A percentile compares a stretch with the other conserved stretches of the same genome.
Conservation (phyloP, 2,888 invertebrate genomes). For the Rotaria sp. region DNA sequence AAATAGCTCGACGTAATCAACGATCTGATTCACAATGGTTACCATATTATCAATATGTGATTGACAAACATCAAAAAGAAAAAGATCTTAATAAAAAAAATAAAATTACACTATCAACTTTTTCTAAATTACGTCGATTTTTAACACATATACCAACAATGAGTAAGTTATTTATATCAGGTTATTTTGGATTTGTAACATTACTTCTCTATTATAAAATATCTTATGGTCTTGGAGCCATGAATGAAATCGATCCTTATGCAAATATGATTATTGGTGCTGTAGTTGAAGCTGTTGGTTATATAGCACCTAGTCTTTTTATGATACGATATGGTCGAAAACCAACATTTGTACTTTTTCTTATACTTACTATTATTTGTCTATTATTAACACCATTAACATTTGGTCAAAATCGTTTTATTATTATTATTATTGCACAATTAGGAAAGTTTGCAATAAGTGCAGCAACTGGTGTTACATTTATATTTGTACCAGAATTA, state of each 20-base stretch:
- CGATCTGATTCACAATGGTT: not conserved
- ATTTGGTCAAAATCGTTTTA: not conserved
- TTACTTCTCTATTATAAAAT: not conserved
- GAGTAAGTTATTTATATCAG: not conserved
- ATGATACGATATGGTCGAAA: slow-evolving; percentile 1
- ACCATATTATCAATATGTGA: not conserved
- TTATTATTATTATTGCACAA: not conserved
- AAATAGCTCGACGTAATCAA: not conserved
- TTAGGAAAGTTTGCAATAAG: slow-evolving; percentile 23
- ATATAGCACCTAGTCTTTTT: not conserved
- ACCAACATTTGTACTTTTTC: not conserved
- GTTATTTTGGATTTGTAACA: not conserved
- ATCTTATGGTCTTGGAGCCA: not conserved
- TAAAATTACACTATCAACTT: not conserved
- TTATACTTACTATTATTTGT: not conserved
- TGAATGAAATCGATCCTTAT: not conserved
- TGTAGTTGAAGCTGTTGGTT: not conserved
- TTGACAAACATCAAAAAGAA: not conserved
- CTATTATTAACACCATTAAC: not conserved
- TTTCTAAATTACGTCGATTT: not conserved
- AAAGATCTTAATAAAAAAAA: not conserved
- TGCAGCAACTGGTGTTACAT: not conserved
- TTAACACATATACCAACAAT: slow-evolving; percentile 16
- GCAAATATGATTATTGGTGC: not conserved
- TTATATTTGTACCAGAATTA: slow-evolving; percentile 20